Base-by-base conservation (phyloP, 2,113 vertebrate genomes). In the Cyprichromis sp. region DNA sequence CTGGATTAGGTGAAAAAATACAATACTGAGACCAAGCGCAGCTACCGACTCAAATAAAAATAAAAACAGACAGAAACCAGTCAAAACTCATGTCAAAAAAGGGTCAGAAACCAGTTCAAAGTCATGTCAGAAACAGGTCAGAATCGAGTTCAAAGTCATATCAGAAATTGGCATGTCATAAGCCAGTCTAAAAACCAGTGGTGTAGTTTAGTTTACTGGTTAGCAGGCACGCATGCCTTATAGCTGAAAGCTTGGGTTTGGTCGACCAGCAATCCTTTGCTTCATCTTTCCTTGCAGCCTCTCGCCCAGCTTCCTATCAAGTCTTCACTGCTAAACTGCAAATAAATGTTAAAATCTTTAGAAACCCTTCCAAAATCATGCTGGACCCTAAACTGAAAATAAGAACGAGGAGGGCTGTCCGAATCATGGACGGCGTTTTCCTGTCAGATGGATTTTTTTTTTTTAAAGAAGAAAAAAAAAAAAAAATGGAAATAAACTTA, bases 91-190 rank as follows among this genome's bases (percentile, higher is more conserved):
- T 63, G 8, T 21, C 34, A 13, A 8, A 40, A 3, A 40, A 3
- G 9, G 31, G 17, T 4, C 9, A 10, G 14, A 76, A 76, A 76
- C 21, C 5, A 17, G 40, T 73, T 16, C 3, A 16, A 73, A 61
- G 26, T n/a, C 36, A 40, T 8, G 5, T 3, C 1, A 17, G 47
- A 29, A 31, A 50, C 0, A 1, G 6, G 11, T 2, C 4, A 19
- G 16, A 34, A 34, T 10, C 17, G 2, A 53, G 50, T 40, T 40
- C 5, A 3, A 40, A 40, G 38, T 47, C 9, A 36, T 19, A 0
- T n/a, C 19, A 21, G 63, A 38, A 71, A 21, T 42, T 5, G 36
- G 36, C 36, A 71, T 21, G n/a, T 9, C n/a, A 71, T n/a, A 21
- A 71, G 3, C 36, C 66, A 68, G 63, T 1, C 63, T 21, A 63